Base-by-base conservation (phyloP, 2,113 vertebrate species). In the Misgurnus anguillicaudatus region DNA sequence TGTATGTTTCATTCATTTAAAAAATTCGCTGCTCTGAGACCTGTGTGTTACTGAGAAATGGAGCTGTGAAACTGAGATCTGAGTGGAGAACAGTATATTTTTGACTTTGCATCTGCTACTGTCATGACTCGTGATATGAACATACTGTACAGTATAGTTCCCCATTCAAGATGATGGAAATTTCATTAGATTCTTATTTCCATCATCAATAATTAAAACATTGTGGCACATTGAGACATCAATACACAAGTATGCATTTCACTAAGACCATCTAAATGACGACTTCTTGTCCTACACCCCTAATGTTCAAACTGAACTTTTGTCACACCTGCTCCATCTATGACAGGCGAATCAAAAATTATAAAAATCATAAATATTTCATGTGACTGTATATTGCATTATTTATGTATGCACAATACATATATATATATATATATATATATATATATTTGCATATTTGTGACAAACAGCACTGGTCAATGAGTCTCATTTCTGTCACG, bases 181-280 rank as follows among this genome's bases (percentile, higher is more conserved):
- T 95, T 95, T 95, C 94, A 95, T 96, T 96, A 92, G 91, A 92
- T 89, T 92, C 74, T 86, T 90, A 94, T 95, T 98, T 96, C 94
- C 94, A 93, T 85, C 91, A 95, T 96, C 77, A 95, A 95, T 97
- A 94, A 95, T 98, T 96, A 92, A 97, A 90, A 93, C 63, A 80
- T 57, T 63, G 61, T 31, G 17, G 64, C 68, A 45, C 70, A 80
- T 67, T 24, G n/a, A 68, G 66, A 67, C 53, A 80, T 82, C 73
- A 61, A 73, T 63, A 51, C 21, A 19, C 39, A 61, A 60, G 82
- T 77, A 41, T 77, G 53, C 78, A 69, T 80, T 69, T 83, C 67
- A 77, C 78, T 36, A 42, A 47, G 77, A 69, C 39, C 36, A 48
- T 45, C 17, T 65, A 39, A 58, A 74, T 67, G 68, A 73, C 31